Evolutionary conservation across 2,888 invertebrate species (phyloP).

Genomic region (Agriotes lineatus): DNA sequence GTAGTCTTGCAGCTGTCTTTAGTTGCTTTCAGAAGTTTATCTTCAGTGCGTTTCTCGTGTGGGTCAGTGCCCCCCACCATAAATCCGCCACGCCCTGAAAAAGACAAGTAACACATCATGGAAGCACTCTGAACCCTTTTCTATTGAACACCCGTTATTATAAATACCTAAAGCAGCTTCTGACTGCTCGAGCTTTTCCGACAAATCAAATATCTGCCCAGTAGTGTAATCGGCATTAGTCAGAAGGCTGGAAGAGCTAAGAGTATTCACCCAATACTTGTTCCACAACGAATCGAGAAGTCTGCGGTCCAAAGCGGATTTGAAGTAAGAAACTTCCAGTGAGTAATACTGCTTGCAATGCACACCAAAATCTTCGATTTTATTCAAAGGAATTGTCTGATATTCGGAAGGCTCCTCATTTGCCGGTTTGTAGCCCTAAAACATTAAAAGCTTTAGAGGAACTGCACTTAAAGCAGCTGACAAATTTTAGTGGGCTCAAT

Average conservation of each 20-base stretch:
- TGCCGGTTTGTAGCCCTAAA: constrained; percentile 95
- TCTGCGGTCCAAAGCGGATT: constrained; percentile 92
- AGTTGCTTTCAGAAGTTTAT: constrained; percentile 94
- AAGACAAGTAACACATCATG: constrained; percentile 16
- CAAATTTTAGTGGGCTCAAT: too few species aligned
- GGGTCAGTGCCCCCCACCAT: constrained; percentile 82
- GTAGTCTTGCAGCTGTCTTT: constrained; percentile 98
- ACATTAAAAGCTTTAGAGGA: not conserved
- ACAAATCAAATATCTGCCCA: constrained; percentile 96
- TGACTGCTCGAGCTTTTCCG: constrained; percentile 96
- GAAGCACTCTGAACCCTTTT: not conserved
- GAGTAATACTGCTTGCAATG: constrained; percentile 99
- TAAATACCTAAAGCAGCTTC: constrained; percentile 91
- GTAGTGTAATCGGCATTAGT: constrained; percentile 99
- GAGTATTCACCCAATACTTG: constrained; percentile 99
- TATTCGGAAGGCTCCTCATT: constrained; percentile 99
- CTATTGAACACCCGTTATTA: not conserved
- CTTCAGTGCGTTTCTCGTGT: constrained; percentile 93
- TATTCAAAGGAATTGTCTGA: constrained; percentile 98
- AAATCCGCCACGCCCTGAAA: constrained; percentile 75
- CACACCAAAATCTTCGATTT: constrained; percentile 99
- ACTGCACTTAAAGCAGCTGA: too few species aligned
- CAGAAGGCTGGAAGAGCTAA: constrained; percentile 95
- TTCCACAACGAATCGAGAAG: constrained; percentile 98
- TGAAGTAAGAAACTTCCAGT: constrained; percentile 97